phyloP scores from a whole-genome alignment of 2,113 vertebrate genomes.

The Jaculus jaculus region DNA sequence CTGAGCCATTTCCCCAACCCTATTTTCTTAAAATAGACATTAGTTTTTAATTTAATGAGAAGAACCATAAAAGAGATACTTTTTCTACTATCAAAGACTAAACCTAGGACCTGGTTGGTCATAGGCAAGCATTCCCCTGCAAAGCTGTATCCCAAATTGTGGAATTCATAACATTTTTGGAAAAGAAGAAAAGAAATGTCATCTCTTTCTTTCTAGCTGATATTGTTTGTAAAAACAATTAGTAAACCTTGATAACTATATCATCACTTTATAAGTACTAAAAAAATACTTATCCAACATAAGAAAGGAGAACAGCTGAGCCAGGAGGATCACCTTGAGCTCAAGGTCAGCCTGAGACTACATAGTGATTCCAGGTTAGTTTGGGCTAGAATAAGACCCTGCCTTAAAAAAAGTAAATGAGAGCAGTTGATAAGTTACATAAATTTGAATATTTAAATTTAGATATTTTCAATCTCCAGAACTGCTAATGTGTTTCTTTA shows the following conservation, averaged over 20 bases:
- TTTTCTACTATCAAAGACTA: background rate
- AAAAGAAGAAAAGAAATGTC: background rate
- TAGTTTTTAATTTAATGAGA: background rate
- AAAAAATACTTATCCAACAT: too few relatives aligned
- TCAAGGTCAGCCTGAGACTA: too few relatives aligned
- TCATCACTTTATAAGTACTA: too few relatives aligned
- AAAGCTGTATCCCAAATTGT: background rate
- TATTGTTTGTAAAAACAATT: constrained; percentile 18
- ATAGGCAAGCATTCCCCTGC: background rate
- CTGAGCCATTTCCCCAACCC: too few relatives aligned
- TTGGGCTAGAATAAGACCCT: too few relatives aligned
- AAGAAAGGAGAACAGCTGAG: too few relatives aligned
- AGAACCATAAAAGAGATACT: background rate
- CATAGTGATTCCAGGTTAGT: too few relatives aligned
- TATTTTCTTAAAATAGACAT: constrained; percentile 4
- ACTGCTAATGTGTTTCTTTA: background rate
- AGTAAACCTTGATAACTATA: too few relatives aligned
- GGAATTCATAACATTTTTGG: background rate
- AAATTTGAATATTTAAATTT: background rate
- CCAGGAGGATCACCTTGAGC: too few relatives aligned
- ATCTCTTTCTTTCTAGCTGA: background rate
- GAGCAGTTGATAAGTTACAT: background rate
- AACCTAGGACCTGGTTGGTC: background rate
- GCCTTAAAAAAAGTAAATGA: background rate
- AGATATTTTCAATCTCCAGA: background rate